phyloP scores from a whole-genome alignment of 1,140 invertebrate genomes.

The Drosophila watanabei region DNA sequence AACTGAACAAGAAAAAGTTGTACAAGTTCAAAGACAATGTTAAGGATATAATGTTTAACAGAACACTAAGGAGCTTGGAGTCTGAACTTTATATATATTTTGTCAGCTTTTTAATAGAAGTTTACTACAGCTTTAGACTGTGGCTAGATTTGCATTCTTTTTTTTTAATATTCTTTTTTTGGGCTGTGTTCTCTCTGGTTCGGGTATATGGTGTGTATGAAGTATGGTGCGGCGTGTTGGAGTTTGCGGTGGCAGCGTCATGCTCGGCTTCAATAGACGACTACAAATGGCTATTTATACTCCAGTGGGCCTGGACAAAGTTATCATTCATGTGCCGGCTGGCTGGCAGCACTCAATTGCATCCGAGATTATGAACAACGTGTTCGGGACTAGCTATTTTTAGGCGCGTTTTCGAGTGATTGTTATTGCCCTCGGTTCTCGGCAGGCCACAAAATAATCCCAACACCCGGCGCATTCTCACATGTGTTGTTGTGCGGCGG shows the following conservation, averaged over 20 bases:
- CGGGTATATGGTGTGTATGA: slow-evolving; percentile 1
- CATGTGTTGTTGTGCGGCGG: slow-evolving; percentile 45
- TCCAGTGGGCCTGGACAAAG: slow-evolving; percentile 41
- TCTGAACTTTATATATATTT: neutral
- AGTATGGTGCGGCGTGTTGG: neutral
- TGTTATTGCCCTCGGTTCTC: slow-evolving; percentile 47
- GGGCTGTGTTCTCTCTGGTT: neutral
- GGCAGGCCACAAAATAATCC: slow-evolving; percentile 72
- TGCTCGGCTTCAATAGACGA: slow-evolving; percentile 37
- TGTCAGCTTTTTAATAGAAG: rapidly evolving
- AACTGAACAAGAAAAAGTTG: neutral
- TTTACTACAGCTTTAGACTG: neutral
- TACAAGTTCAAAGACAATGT: neutral
- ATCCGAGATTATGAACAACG: slow-evolving; percentile 55
- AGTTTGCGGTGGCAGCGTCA: slow-evolving; percentile 25
- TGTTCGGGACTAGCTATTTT: slow-evolving; percentile 62
- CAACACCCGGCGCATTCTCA: slow-evolving; percentile 68
- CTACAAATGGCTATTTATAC: slow-evolving; percentile 51
- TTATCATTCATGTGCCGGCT: slow-evolving; percentile 43
- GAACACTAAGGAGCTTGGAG: too few relatives aligned
- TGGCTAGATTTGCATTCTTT: neutral
- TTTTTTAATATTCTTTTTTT: neutral
- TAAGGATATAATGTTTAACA: neutral
- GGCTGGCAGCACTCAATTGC: slow-evolving; percentile 44
- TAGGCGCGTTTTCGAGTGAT: slow-evolving; percentile 64